Evolutionary conservation across 2,888 invertebrate species (phyloP), one percentile per base, ranked within the genome.

Genomic region (Junonia oenone): DNA sequence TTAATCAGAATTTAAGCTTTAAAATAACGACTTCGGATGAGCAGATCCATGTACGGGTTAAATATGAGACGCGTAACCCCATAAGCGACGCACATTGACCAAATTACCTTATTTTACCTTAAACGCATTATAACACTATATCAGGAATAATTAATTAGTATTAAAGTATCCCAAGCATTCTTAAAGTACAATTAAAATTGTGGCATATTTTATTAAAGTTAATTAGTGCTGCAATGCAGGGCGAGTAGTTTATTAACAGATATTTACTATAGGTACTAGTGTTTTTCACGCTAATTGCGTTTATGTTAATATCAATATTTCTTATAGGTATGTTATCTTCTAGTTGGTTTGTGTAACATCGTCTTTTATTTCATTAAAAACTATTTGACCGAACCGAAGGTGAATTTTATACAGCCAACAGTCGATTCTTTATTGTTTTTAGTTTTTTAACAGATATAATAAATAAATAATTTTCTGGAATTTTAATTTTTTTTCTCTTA

Each of bases 101-200:
- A 48, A 54, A 54, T 48, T 48, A 40, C 40, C 53, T 31, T 47
- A 31, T 35, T 27, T 43, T 15, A 26, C 54, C 35, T 45, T 55
- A 49, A 55, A 54, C 31, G 48, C 43, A 22, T 40, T 15, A 27
- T 40, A 33, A 17, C 14, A 26, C 48, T 40, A 13, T 48, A 54
- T 48, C 48, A 26, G 54, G 48, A 33, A 17, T 40, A 31, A 26
- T 54, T 54, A 54, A 54, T 54, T 54, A 50, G 37, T 45, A 31
- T 45, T 27, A 45, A 55, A 55, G 29, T 55, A 37, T 45, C 33
- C 48, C 40, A 29, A 38, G 38, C 54, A 48, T 54, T 46, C 46
- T 54, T 22, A 40, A 54, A 19, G 2, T 40, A 19, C 19, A 40
- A 54, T 54, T 54, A 54, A 54, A 54, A 54, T 54, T 54, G 38